Conservation (phyloP, 2,888 invertebrate genomes). For the Abscondita cerata region DNA sequence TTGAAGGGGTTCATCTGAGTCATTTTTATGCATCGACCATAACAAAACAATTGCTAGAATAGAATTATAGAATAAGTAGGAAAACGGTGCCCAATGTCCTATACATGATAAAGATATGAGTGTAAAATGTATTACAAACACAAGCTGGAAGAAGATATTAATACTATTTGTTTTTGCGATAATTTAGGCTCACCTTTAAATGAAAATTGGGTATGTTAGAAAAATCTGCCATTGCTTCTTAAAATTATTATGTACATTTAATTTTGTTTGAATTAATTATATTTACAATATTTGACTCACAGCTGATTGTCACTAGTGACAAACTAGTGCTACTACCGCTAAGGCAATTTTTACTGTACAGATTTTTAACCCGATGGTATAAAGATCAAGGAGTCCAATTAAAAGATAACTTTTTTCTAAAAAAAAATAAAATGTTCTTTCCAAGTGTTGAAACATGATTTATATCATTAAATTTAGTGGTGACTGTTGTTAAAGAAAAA, state of each 20-base stretch:
- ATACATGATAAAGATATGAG: conserved; percentile 20
- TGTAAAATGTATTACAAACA: conserved; percentile 27
- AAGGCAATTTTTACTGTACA: too few species aligned
- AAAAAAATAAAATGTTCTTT: too few species aligned
- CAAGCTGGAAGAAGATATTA: conserved; percentile 20
- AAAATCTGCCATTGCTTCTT: conserved; percentile 26
- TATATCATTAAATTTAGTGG: too few species aligned
- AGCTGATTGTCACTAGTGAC: background rate
- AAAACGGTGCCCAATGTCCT: conserved; percentile 20
- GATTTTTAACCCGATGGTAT: too few species aligned
- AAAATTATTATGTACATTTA: background rate
- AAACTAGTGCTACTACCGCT: too few species aligned
- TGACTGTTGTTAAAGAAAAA: too few species aligned
- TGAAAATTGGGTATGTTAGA: conserved; percentile 28
- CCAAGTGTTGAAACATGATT: too few species aligned
- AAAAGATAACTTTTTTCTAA: too few species aligned
- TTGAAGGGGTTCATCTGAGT: conserved; percentile 29
- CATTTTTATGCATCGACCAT: conserved; percentile 25
- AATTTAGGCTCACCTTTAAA: conserved; percentile 19
- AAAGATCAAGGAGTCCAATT: too few species aligned
- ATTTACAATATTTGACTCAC: background rate
- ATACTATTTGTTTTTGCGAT: background rate
- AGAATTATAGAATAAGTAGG: conserved; percentile 33
- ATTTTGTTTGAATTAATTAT: background rate
- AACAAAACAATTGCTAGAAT: conserved; percentile 22